Conservation (phyloP, 2,113 vertebrate species). For the Spea bombifrons region DNA sequence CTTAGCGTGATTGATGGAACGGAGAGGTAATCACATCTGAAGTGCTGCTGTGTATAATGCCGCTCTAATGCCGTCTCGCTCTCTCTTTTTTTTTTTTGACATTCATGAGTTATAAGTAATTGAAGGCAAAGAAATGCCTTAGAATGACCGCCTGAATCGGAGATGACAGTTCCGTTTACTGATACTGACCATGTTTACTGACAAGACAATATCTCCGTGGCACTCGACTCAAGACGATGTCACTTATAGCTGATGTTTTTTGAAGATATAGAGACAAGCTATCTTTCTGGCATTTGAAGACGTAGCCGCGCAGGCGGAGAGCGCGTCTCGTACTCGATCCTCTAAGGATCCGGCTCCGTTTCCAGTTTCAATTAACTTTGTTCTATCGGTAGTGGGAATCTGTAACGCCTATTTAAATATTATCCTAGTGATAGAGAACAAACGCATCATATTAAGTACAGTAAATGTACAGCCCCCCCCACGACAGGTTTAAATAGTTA, state of each 20-base stretch:
- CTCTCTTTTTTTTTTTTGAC: conserved; percentile 54
- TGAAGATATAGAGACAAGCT: conserved; percentile 36
- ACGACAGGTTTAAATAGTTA: no score
- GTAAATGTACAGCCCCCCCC: no score
- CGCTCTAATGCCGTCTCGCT: conserved; percentile 63
- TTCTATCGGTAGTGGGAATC: not conserved
- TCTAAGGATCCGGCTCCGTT: not conserved
- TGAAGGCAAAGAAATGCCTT: conserved; percentile 63
- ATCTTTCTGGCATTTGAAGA: conserved; percentile 3
- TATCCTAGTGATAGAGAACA: no score
- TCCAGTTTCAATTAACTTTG: conserved; percentile 17
- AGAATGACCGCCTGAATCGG: conserved; percentile 64
- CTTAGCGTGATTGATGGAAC: conserved; percentile 71
- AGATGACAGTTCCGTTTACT: conserved; percentile 59
- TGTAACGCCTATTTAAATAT: not conserved
- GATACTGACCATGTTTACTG: conserved; percentile 53
- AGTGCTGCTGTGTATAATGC: conserved; percentile 65
- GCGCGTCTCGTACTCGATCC: not conserved
- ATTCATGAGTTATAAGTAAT: conserved; percentile 58
- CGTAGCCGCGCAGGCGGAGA: not conserved
- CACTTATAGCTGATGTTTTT: conserved; percentile 32
- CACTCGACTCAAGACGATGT: conserved; percentile 34
- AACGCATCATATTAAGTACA: no score
- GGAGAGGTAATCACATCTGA: conserved; percentile 73
- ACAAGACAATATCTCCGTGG: conserved; percentile 51